Base-by-base conservation (phyloP, 2,888 invertebrate genomes). In the Acronicta psi region DNA sequence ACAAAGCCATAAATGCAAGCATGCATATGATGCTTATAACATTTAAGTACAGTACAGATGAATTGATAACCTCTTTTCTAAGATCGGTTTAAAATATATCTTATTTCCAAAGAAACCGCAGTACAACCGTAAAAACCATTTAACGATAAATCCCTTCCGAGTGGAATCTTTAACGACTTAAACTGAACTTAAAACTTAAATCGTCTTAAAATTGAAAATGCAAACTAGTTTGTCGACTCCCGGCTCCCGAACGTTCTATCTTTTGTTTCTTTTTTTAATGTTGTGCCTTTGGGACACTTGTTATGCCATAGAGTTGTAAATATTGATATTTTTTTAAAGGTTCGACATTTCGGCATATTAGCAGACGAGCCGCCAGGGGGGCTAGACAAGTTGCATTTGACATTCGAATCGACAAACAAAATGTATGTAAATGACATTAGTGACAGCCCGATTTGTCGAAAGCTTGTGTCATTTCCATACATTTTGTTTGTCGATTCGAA, bases 121-220 rank as follows among this genome's bases (percentile, higher is more conserved):
- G 46, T 6, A 20, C 18, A 29, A 46, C 31, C 42, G 34, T 34
- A 20, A 20, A 77, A 83, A 81, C 82, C 80, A 77, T 86, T 87
- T 78, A 84, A 79, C 76, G 79, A 81, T 79, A 87, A 88, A 87
- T 86, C 83, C 82, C 67, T 78, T 82, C 80, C 75, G 63, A 87
- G 82, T 77, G 82, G 80, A 86, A 88, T 86, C 86, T 85, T 83
- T 82, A 83, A 49, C 53, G 63, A 51, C 63, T 69, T 54, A 47
- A 51, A 68, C 16, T 23, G 38, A 65, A 69, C 87, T 90, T 87
- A 84, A 88, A 90, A 89, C 88, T 91, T 90, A 87, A 89, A 90
- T 89, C 87, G 86, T 85, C 89, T 90, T 89, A 89, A 90, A 90
- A 90, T 91, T 91, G 91, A 89, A 91, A 91, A 90, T 88, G 89